Evolutionary conservation across 2,888 invertebrate species (phyloP).

Genomic region (Himalopsyche japonica): DNA sequence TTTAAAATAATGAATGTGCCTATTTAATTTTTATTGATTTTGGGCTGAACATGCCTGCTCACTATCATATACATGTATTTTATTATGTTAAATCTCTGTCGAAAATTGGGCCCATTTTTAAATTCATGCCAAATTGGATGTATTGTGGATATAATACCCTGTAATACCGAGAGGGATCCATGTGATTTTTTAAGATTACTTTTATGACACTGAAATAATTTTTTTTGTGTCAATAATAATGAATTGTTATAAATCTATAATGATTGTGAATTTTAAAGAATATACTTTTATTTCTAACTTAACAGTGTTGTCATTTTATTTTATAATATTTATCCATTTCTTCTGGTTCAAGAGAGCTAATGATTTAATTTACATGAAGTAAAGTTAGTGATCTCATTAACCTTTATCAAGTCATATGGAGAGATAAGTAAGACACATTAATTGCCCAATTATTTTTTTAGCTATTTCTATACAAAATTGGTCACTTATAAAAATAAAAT

Average conservation of each 20-base stretch:
- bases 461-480: too few species aligned
- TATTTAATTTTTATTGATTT: not conserved
- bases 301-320: not conserved
- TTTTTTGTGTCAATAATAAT: not conserved
- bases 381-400: too few species aligned
- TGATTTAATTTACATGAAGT: too few species aligned
- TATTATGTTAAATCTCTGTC: not conserved
- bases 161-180: too few species aligned
- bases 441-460: too few species aligned
- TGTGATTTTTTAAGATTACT: not conserved
- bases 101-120: not conserved
- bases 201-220: not conserved
- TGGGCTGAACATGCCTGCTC: not conserved
- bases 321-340: not conserved
- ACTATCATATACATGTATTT: not conserved
- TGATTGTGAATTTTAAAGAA: not conserved
- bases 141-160: not conserved
- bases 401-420: too few species aligned
- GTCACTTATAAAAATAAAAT: too few species aligned
- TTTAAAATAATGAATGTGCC: too few species aligned
- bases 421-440: too few species aligned
- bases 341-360: too few species aligned
- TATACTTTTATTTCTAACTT: not conserved
- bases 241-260: not conserved
- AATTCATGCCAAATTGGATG: not conserved